These are phyloP conservation scores for Cydia strobilella DNA, from an alignment of 1,140 invertebrate species.

Conservation along the genomic window DNA sequence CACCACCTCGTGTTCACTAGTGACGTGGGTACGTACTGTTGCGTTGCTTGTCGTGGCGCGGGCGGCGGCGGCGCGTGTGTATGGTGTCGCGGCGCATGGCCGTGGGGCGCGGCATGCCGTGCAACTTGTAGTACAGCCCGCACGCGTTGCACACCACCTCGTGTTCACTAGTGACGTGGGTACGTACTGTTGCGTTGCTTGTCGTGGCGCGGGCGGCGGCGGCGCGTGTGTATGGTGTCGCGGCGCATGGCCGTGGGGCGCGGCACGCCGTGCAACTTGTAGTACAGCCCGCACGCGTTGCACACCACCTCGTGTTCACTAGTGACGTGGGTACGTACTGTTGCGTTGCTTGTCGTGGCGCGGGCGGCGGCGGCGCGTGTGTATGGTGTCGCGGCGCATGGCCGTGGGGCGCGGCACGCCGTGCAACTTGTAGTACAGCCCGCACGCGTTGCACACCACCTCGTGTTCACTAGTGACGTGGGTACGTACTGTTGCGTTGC, in stretches of 20 bases:
- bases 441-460: slow-evolving; percentile 97
- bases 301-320: slow-evolving; percentile 97
- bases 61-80: slow-evolving; percentile 95
- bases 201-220: slow-evolving; percentile 91
- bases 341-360: slow-evolving; percentile 82
- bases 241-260: slow-evolving; percentile 96
- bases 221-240: slow-evolving; percentile 97
- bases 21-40: slow-evolving; percentile 74
- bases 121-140: slow-evolving; percentile 95
- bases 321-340: slow-evolving; percentile 72
- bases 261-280: slow-evolving; percentile 94
- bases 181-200: slow-evolving; percentile 74
- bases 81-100: slow-evolving; percentile 98
- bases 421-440: slow-evolving; percentile 96
- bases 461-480: no score
- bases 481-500: slow-evolving; percentile 76
- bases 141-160: slow-evolving; percentile 98
- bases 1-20: slow-evolving; percentile 96
- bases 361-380: slow-evolving; percentile 95
- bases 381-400: slow-evolving; percentile 98
- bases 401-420: slow-evolving; percentile 94
- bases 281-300: slow-evolving; percentile 97
- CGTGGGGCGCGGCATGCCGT: slow-evolving; percentile 93
- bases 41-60: slow-evolving; percentile 83
- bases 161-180: no score